Conservation (phyloP, 2,113 vertebrate species). For the Vireo altiloquus region DNA sequence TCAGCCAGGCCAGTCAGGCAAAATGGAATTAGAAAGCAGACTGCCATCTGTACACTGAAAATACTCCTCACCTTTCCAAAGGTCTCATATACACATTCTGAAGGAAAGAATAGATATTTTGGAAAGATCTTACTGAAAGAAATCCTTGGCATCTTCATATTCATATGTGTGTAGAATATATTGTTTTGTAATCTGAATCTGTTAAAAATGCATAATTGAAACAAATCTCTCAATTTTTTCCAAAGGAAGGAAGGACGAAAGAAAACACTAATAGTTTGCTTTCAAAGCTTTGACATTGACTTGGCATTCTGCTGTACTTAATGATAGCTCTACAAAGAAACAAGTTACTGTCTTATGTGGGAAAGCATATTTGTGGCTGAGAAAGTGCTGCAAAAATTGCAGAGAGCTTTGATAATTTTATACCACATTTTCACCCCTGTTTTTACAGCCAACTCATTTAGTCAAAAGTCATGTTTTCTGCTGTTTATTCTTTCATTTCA, state of each 20-base stretch:
- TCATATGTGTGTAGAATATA: background rate
- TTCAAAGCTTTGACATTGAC: constrained; percentile 53
- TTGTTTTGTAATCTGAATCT: constrained; percentile 44
- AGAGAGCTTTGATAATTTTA: constrained; percentile 58
- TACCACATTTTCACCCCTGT: constrained; percentile 35
- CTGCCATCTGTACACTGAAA: background rate
- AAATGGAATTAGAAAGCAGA: background rate
- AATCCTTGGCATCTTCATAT: constrained; percentile 4
- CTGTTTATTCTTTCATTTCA: constrained; percentile 46
- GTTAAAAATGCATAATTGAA: constrained; percentile 39
- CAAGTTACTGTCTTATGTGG: constrained; percentile 56
- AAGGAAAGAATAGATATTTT: background rate
- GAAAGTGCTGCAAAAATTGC: constrained; percentile 46
- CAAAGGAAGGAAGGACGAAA: background rate
- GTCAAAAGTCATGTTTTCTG: constrained; percentile 52
- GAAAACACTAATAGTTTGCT: constrained; percentile 44
- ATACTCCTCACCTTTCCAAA: background rate
- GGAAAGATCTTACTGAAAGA: background rate
- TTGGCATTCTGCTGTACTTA: constrained; percentile 60
- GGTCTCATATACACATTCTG: background rate
- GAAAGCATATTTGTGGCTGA: constrained; percentile 66
- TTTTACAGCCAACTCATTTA: constrained; percentile 66
- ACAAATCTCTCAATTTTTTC: constrained; percentile 2
- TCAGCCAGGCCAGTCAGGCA: background rate
- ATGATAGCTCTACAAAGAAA: constrained; percentile 57